Evolutionary conservation across 2,797 vertebrate species (phyloP), one percentile per base, ranked within the genome.

Genomic region (Hybognathus amarus): DNA sequence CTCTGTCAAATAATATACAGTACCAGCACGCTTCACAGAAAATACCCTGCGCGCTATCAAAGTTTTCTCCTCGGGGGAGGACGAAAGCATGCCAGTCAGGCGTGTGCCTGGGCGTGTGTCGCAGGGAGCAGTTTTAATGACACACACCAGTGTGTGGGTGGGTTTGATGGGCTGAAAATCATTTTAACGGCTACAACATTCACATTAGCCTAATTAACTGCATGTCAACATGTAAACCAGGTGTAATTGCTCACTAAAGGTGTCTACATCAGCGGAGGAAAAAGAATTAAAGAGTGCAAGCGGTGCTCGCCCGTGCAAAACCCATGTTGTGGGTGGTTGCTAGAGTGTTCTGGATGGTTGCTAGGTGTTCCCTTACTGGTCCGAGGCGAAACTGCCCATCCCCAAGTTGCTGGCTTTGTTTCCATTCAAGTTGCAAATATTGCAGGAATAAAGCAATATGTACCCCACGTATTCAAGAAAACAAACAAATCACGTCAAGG

Each of bases 1-100:
- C 56, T 64, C 45, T 54, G 66, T 85, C 66, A 70, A 73, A 42
- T 71, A 80, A 67, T 42, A 73, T 56, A 33, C 54, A 17, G 36
- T 36, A 80, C 27, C 42, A 63, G 54, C 13, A 73, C 2, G 27
- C 40, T 20, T 81, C 12, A 50, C 2, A 9, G 54, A 73, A 70
- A 81, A 81, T 61, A 80, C 52, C 5, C 22, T 3, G 63, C 1
- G 15, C 0, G n/a, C 54, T 20, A 61, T 77, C n/a, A 61, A 27
- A 59, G 74, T 24, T 9, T 50, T 66, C 40, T 50, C 45, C 69
- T 64, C 56, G 27, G 66, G 33, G 56, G 79, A 59, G 56, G 30
- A 79, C 12, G 12, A 42, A 42, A 40, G 22, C 54, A 27, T 20
- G 54, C n/a, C n/a, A 61, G 74, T 42, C n/a, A 42, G 33, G 45